These are phyloP conservation scores for Trichogramma dendrolimi DNA, from an alignment of 2,888 invertebrate genomes.

Conservation along the genomic window DNA sequence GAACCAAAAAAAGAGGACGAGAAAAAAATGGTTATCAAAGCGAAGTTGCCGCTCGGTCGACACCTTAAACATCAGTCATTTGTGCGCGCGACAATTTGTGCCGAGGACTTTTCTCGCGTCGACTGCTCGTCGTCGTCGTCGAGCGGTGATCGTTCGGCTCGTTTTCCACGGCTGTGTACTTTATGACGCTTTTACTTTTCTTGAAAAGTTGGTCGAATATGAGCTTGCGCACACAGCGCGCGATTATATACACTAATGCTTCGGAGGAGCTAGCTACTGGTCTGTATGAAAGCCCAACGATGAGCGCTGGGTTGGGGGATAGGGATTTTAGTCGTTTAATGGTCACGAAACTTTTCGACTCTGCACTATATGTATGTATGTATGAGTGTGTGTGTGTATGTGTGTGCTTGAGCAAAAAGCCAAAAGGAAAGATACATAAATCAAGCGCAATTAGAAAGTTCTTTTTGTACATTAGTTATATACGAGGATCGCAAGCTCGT, in stretches of 20 bases:
- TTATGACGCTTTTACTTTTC: conserved; percentile 12
- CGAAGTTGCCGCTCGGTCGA: not conserved
- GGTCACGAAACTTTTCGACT: no score
- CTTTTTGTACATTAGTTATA: not conserved
- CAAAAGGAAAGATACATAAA: conserved; percentile 2
- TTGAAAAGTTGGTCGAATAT: not conserved
- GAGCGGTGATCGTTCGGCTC: not conserved
- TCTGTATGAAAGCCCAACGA: no score
- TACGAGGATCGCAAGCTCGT: not conserved
- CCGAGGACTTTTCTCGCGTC: no score
- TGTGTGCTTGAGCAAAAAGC: no score
- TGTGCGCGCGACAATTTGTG: conserved; percentile 8
- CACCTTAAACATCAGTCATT: conserved; percentile 3
- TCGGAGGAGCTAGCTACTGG: no score
- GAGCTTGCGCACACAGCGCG: not conserved
- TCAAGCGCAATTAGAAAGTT: conserved; percentile 4
- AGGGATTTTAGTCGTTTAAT: no score
- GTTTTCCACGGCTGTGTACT: not conserved
- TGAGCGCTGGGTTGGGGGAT: no score
- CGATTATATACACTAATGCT: conserved; percentile 1
- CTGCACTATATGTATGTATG: no score
- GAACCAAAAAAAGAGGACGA: no score
- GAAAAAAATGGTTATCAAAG: conserved; percentile 4
- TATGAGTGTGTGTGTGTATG: no score
- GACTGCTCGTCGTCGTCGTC: not conserved